phyloP scores from a whole-genome alignment of 2,797 vertebrate genomes.

The Cossypha heuglini region DNA sequence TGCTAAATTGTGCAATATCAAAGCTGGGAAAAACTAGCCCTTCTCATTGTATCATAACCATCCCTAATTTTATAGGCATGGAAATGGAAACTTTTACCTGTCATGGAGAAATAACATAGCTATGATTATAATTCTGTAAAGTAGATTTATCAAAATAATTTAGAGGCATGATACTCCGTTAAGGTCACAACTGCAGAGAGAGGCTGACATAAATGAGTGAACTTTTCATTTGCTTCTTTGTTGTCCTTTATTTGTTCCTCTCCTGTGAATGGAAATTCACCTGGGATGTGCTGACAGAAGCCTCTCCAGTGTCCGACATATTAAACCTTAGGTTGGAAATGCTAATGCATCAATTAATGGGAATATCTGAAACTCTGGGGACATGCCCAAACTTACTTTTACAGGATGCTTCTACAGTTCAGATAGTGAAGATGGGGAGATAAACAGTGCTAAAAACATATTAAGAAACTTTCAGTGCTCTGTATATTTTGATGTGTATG shows the following conservation, averaged over 20 bases:
- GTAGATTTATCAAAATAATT: constrained; percentile 73
- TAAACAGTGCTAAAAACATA: not conserved
- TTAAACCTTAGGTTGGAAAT: constrained; percentile 32
- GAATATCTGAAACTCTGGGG: not conserved
- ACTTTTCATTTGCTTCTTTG: constrained; percentile 42
- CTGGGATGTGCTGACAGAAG: not conserved
- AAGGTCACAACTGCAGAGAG: constrained; percentile 41
- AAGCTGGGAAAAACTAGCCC: constrained; percentile 44
- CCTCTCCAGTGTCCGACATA: not conserved
- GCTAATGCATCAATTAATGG: not conserved
- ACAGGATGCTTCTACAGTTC: not conserved
- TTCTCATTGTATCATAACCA: constrained; percentile 35
- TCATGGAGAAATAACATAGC: constrained; percentile 61
- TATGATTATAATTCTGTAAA: constrained; percentile 67
- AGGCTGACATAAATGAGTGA: constrained; percentile 44
- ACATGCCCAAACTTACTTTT: not conserved
- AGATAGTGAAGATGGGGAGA: not conserved
- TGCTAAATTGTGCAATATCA: constrained; percentile 49
- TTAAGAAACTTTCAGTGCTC: not conserved
- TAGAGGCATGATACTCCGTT: constrained; percentile 60
- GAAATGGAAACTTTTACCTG: constrained; percentile 63
- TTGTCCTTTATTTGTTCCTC: not conserved
- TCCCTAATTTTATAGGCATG: constrained; percentile 53
- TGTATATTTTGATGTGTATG: not conserved
- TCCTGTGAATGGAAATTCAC: not conserved